phyloP scores from a whole-genome alignment of 2,888 invertebrate species.

The Brachypalpus laphriformis region DNA sequence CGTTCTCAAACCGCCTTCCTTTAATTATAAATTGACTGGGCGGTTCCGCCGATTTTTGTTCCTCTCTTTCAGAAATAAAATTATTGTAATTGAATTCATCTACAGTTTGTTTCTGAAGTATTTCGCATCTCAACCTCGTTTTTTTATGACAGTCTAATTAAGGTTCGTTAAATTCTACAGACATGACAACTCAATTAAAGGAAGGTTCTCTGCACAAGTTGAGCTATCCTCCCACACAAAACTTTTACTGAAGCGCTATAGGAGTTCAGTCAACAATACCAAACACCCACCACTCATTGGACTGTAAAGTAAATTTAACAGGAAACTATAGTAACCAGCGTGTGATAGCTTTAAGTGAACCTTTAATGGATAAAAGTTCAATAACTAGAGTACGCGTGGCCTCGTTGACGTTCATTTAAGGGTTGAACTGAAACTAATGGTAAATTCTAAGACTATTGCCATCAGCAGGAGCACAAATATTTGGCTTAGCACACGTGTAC shows the following conservation, averaged over 20 bases:
- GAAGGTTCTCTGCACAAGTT: not conserved
- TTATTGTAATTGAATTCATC: not conserved
- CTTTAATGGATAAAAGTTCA: not conserved
- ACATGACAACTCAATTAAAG: not conserved
- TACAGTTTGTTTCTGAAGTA: not conserved
- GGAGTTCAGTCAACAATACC: not conserved
- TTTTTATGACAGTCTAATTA: not conserved
- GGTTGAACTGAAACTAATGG: not conserved
- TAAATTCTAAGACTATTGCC: not conserved
- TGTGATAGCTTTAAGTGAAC: not conserved
- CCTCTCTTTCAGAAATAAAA: not conserved
- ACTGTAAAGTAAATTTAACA: not conserved
- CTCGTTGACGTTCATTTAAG: not conserved
- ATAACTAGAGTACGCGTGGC: not conserved
- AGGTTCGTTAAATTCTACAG: not conserved
- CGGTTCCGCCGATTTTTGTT: not conserved
- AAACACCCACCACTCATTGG: not conserved
- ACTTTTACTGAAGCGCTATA: not conserved
- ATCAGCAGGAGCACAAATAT: not conserved
- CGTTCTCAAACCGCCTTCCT: too few relatives aligned
- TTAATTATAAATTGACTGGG: too few relatives aligned
- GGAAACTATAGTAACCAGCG: not conserved
- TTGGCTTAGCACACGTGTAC: not conserved
- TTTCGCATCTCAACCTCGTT: too few relatives aligned
- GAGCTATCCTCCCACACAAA: not conserved